Conservation (phyloP, 1,140 invertebrate species). For the Meteorus sp. region DNA sequence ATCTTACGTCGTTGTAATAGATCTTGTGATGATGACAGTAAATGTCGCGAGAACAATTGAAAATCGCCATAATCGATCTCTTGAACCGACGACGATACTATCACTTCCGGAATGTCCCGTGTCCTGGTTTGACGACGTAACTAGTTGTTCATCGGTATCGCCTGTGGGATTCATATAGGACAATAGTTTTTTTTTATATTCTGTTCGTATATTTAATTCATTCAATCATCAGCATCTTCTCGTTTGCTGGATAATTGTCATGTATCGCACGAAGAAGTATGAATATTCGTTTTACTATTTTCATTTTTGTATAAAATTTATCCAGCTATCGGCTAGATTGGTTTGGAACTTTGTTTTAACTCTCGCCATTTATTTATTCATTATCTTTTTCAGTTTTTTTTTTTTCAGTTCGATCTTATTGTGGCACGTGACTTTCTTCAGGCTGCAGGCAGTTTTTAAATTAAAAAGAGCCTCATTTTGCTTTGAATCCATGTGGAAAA, state of each 20-base stretch:
- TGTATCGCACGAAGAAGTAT: slow-evolving; percentile 38
- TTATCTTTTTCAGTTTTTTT: slow-evolving; percentile 7
- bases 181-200: slow-evolving; percentile 11
- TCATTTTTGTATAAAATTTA: not conserved
- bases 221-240: not conserved
- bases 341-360: slow-evolving; percentile 41
- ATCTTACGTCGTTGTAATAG: slow-evolving; percentile 37
- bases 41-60: slow-evolving; percentile 33
- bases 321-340: not conserved
- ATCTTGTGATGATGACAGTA: slow-evolving; percentile 36
- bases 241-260: slow-evolving; percentile 5
- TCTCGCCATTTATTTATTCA: slow-evolving; percentile 19
- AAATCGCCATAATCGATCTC: slow-evolving; percentile 29
- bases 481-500: slow-evolving; percentile 44
- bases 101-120: slow-evolving; percentile 31
- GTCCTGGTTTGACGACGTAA: slow-evolving; percentile 46
- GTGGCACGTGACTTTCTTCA: slow-evolving; percentile 16
- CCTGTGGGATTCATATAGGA: slow-evolving; percentile 38
- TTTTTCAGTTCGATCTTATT: slow-evolving; percentile 4
- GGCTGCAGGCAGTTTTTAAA: not conserved
- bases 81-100: slow-evolving; percentile 2
- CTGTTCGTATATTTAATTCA: slow-evolving; percentile 2
- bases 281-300: not conserved
- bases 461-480: slow-evolving; percentile 38
- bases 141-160: slow-evolving; percentile 49